Evolutionary conservation across 1,140 invertebrate species (phyloP).

Genomic region (Drosophila nasuta): DNA sequence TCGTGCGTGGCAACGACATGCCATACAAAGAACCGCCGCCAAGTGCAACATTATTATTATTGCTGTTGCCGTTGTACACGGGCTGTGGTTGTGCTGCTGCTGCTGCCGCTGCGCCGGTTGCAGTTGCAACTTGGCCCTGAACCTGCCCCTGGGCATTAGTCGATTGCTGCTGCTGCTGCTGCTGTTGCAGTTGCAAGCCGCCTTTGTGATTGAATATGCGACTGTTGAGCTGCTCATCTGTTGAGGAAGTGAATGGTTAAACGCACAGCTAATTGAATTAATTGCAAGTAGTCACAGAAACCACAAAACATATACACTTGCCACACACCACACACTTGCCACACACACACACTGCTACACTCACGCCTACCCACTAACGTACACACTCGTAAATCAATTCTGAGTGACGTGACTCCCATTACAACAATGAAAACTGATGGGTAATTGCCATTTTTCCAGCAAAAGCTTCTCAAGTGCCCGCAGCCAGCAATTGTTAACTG

Average conservation of each 20-base stretch:
- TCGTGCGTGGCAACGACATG: constrained; percentile 67
- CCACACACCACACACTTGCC: not conserved
- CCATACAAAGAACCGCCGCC: constrained; percentile 57
- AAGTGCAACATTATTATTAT: constrained; percentile 36
- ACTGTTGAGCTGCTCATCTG: constrained; percentile 82
- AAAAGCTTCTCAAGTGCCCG: constrained; percentile 40
- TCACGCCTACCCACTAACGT: constrained; percentile 19
- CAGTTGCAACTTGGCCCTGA: constrained; percentile 54
- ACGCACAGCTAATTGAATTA: constrained; percentile 80
- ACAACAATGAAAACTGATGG: constrained; percentile 78
- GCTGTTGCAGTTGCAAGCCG: constrained; percentile 86
- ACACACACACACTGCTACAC: constrained; percentile 23
- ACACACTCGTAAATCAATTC: constrained; percentile 81
- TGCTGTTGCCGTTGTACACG: constrained; percentile 52
- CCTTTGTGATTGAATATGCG: constrained; percentile 90
- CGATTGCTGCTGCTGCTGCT: constrained; percentile 8
- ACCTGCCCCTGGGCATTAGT: constrained; percentile 49
- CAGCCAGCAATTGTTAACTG: constrained; percentile 35
- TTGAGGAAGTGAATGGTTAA: constrained; percentile 70
- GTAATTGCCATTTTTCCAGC: constrained; percentile 77
- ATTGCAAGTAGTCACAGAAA: constrained; percentile 63
- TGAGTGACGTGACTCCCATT: constrained; percentile 58
- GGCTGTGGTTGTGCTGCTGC: constrained; percentile 14
- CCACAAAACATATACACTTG: constrained; percentile 35
- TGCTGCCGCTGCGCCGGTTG: not conserved